phyloP scores from a whole-genome alignment of 2,888 invertebrate species.

The Lasioglossum oenotherae region DNA sequence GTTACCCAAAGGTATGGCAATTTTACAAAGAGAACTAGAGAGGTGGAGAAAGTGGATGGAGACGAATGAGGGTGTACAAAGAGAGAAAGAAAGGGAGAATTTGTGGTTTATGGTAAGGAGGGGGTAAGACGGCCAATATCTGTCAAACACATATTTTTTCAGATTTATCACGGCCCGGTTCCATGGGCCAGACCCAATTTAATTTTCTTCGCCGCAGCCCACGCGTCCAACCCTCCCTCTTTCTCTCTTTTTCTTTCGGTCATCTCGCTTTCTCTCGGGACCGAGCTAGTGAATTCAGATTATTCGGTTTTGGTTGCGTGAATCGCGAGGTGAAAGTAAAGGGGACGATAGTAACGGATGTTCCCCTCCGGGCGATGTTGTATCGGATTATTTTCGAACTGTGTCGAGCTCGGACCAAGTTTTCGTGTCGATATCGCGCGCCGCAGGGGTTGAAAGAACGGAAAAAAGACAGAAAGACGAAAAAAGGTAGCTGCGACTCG shows the following conservation, averaged over 20 bases:
- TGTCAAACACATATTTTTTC: slow-evolving; percentile 83
- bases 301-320: slow-evolving; percentile 39
- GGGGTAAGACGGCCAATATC: slow-evolving; percentile 78
- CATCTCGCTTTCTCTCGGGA: neutral
- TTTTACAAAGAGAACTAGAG: slow-evolving; percentile 72
- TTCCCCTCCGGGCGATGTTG: neutral
- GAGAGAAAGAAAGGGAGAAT: neutral
- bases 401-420: slow-evolving; percentile 2
- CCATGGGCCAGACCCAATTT: slow-evolving; percentile 77
- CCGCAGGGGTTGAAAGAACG: neutral
- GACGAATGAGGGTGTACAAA: slow-evolving; percentile 8
- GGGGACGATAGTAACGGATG: neutral
- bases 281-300: slow-evolving; percentile 43
- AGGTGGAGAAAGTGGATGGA: neutral
- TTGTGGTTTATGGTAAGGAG: slow-evolving; percentile 15
- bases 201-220: slow-evolving; percentile 74
- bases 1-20: slow-evolving; percentile 82
- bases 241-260: neutral
- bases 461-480: neutral
- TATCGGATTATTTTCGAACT: slow-evolving; percentile 5
- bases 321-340: slow-evolving; percentile 28
- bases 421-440: slow-evolving; percentile 1
- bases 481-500: neutral
- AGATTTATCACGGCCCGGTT: slow-evolving; percentile 79
- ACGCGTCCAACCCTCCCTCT: slow-evolving; percentile 17